Base-by-base conservation (phyloP, 2,113 vertebrate species). In the Malurus cyaneus region DNA sequence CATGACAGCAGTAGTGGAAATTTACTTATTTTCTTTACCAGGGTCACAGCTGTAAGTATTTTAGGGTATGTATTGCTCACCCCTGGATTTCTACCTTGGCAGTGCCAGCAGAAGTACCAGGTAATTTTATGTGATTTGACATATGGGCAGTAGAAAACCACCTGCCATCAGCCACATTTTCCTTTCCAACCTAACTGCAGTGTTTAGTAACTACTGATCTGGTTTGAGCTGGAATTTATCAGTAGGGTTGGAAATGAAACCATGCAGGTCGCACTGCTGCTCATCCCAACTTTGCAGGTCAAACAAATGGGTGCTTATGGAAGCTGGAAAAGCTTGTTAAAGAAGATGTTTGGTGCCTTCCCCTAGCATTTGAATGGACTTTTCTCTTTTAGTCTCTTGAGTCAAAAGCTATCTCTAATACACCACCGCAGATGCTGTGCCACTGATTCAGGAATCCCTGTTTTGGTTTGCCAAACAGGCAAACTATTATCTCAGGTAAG, bases 401-500 rank as follows among this genome's bases (percentile, higher is more conserved):
- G 60, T 89, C 89, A 83, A n/a, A 74, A 74, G 20, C 64, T 62
- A 1, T 56, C 44, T 83, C 6, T 61, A 52, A 19, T 74, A 44
- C 26, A 49, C 18, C 72, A 78, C n/a, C 0, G 0, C 92, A 96
- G 89, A 80, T 95, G 67, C 59, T 76, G 21, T 50, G 49, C 0
- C 0, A 70, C 93, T 91, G 81, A 44, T 78, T 91, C 82, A 88
- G 85, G 85, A 94, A 91, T 92, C 76, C 57, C 82, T 93, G 80
- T 88, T 95, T 93, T 80, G 67, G 69, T 93, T 88, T 96, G 92
- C 90, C 90, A 95, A 86, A 36, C 53, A 50, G 60, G 76, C 79
- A 90, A 78, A n/a, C 72, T 52, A 0, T 66, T 91, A 86, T 92
- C 90, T 94, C 65, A 20, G 23, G 56, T 69, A 71, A 86, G 92